phyloP scores from a whole-genome alignment of 2,113 vertebrate species.

The Entomyzon cyanotis region DNA sequence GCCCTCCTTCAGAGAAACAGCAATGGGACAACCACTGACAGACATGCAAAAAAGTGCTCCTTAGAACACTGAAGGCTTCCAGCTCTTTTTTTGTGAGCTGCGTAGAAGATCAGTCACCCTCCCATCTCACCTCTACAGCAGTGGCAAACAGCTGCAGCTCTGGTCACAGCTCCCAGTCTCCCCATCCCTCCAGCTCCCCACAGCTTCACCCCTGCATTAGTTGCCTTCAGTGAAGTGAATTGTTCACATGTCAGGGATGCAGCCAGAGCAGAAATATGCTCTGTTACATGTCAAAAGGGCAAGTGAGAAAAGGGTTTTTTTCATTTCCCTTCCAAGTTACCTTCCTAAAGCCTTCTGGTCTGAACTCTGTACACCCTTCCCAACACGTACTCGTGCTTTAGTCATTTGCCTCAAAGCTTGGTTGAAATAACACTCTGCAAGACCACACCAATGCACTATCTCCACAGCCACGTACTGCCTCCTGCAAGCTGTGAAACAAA shows the following conservation, averaged over 20 bases:
- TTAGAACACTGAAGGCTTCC: background rate
- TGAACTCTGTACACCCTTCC: background rate
- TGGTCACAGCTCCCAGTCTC: background rate
- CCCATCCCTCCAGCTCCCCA: background rate
- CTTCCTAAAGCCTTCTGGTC: background rate
- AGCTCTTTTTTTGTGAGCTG: background rate
- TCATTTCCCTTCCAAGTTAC: background rate
- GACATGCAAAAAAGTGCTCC: background rate
- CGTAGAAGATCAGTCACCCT: fast-evolving
- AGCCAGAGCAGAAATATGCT: background rate
- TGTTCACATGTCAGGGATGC: background rate
- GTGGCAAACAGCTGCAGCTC: background rate
- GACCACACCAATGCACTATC: background rate
- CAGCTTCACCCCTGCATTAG: background rate
- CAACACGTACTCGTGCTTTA: background rate
- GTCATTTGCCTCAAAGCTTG: background rate
- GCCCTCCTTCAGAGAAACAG: background rate
- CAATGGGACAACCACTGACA: fast-evolving
- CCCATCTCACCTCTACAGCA: background rate
- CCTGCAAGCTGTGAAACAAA: background rate
- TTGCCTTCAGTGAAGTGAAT: background rate
- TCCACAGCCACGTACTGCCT: background rate
- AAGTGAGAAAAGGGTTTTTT: background rate
- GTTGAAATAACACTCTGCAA: background rate
- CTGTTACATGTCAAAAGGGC: background rate